These are phyloP conservation scores for Danio jaintianensis DNA, from an alignment of 2,797 vertebrate genomes.

Conservation along the genomic window DNA sequence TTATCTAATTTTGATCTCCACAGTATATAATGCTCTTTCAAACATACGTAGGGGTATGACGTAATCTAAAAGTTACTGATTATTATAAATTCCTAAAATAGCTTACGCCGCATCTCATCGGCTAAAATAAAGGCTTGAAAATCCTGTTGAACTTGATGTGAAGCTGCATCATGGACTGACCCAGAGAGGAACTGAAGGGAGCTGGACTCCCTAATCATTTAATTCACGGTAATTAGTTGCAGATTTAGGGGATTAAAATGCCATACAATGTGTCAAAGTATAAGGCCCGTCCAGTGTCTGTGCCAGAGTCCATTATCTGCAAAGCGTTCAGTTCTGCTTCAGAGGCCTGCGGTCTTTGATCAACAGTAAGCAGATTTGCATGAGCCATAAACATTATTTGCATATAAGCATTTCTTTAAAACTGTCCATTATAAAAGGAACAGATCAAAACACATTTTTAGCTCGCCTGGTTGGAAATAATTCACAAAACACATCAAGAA, in stretches of 20 bases:
- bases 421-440: background rate
- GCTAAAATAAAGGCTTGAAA: conserved; percentile 27
- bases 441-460: background rate
- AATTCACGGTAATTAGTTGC: conserved; percentile 57
- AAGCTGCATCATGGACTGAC: conserved; percentile 25
- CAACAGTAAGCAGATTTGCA: conserved; percentile 36
- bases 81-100: conserved; percentile 9
- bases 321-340: conserved; percentile 52
- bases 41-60: background rate
- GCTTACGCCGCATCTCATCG: background rate
- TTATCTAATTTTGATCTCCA: too few species aligned
- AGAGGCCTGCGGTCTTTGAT: conserved; percentile 46
- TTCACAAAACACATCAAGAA: background rate
- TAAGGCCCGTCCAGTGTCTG: conserved; percentile 21
- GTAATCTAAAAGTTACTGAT: background rate
- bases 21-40: too few species aligned
- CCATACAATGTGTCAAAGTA: conserved; percentile 43
- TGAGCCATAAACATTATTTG: conserved; percentile 5
- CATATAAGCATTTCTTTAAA: conserved; percentile 23
- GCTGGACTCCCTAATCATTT: conserved; percentile 41
- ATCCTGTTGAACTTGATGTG: conserved; percentile 44
- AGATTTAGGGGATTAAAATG: conserved; percentile 57
- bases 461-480: background rate
- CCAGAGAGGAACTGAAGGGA: conserved; percentile 23
- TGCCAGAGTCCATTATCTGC: conserved; percentile 63